These are phyloP conservation scores for Lontra canadensis DNA, from an alignment of 2,113 vertebrate genomes.

Conservation along the genomic window DNA sequence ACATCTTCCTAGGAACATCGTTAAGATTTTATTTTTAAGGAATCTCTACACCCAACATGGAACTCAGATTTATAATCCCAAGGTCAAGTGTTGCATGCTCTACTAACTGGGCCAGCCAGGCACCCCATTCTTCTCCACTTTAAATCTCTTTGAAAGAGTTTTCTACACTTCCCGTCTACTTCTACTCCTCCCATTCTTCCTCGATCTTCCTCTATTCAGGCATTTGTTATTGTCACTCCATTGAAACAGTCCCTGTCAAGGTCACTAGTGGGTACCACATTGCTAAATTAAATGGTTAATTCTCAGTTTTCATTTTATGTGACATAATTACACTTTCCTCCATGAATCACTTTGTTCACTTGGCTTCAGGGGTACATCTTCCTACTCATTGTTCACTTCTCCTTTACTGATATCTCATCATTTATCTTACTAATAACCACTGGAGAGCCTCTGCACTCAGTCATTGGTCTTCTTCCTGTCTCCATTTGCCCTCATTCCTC, in stretches of 20 bases:
- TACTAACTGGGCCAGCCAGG: neutral
- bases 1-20: too few relatives aligned
- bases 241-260: neutral
- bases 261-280: neutral
- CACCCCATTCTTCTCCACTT: neutral
- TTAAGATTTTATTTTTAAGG: neutral
- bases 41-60: neutral
- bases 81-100: neutral
- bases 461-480: neutral
- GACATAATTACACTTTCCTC: neutral
- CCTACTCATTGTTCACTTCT: neutral
- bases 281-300: neutral
- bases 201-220: neutral
- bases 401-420: neutral
- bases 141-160: neutral
- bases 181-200: neutral
- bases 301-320: constrained; percentile 36
- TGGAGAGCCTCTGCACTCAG: neutral
- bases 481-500: neutral
- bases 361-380: neutral
- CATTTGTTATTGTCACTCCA: neutral
- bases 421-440: neutral
- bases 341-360: neutral
- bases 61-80: neutral
- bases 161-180: neutral